A percentile compares a stretch with the other conserved stretches of the same genome.
Evolutionary conservation across 2,888 invertebrate species (phyloP).

Genomic region (Embidobia sp.): DNA sequence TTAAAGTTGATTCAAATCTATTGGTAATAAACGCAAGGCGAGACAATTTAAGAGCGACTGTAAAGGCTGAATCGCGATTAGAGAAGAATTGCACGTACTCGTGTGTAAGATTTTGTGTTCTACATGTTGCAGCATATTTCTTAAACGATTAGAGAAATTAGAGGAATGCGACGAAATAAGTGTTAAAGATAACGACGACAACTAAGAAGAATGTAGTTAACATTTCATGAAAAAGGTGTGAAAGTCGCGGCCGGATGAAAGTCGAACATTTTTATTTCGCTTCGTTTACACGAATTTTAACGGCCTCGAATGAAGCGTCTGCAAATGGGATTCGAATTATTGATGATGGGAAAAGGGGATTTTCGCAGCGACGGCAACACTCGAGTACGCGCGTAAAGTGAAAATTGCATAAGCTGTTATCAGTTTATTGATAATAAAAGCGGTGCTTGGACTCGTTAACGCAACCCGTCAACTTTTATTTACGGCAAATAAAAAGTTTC

Average conservation of each 20-base stretch:
- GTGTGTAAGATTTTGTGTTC: slow-evolving; percentile 20
- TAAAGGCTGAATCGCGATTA: slow-evolving; percentile 21
- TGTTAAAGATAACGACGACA: slow-evolving; percentile 50
- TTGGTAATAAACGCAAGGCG: too few relatives aligned
- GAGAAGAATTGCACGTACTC: slow-evolving; percentile 4
- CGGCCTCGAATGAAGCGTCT: background rate
- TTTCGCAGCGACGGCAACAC: background rate
- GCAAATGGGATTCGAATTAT: background rate
- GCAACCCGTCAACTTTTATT: too few relatives aligned
- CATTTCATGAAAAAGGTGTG: slow-evolving; percentile 50
- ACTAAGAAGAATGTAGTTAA: slow-evolving; percentile 28
- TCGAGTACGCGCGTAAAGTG: too few relatives aligned
- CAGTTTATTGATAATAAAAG: too few relatives aligned
- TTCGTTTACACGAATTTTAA: background rate
- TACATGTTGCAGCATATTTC: slow-evolving; percentile 22
- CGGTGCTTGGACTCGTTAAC: too few relatives aligned
- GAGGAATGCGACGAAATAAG: slow-evolving; percentile 41
- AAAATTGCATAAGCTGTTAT: too few relatives aligned
- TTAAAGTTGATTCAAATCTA: too few relatives aligned
- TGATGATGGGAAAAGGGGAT: background rate
- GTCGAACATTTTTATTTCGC: slow-evolving; percentile 30
- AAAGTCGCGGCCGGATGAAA: slow-evolving; percentile 38
- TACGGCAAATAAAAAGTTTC: too few relatives aligned
- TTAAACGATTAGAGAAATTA: slow-evolving; percentile 41
- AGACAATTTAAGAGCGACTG: slow-evolving; percentile 3